Conservation (phyloP, 2,888 invertebrate genomes). For the Auanema sp. region DNA sequence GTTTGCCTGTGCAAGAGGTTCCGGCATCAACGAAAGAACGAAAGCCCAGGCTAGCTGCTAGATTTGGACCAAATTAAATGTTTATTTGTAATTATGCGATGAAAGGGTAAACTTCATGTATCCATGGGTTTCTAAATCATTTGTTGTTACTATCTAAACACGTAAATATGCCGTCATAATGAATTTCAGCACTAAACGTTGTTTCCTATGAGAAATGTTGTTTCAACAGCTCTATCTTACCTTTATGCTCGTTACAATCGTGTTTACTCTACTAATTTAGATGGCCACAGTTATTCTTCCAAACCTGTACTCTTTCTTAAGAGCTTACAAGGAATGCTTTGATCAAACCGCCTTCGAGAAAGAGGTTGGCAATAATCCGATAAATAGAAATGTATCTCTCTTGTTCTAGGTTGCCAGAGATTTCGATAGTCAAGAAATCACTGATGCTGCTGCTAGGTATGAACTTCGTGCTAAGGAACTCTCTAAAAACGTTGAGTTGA, state of each 20-base stretch:
- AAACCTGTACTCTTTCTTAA: not conserved
- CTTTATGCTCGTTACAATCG: not conserved
- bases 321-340: not conserved
- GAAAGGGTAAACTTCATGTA: too few relatives aligned
- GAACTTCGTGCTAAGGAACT: conserved; percentile 37
- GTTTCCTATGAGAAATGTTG: too few relatives aligned
- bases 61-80: too few relatives aligned
- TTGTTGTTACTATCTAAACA: too few relatives aligned
- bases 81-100: too few relatives aligned
- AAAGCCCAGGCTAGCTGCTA: too few relatives aligned
- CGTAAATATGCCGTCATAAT: too few relatives aligned
- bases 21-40: too few relatives aligned
- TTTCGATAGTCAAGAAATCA: conserved; percentile 41
- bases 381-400: not conserved
- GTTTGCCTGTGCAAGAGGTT: not conserved
- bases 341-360: conserved; percentile 5
- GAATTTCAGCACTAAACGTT: too few relatives aligned
- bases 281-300: not conserved
- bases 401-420: conserved; percentile 5
- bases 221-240: too few relatives aligned
- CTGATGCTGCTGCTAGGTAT: conserved; percentile 25
- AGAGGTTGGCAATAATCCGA: not conserved
- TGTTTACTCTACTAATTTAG: not conserved
- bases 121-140: too few relatives aligned
- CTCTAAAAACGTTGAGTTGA: conserved; percentile 29